A percentile compares a stretch with the other conserved stretches of the same genome.
Conservation (phyloP, 2,113 vertebrate genomes). For the Bothrops jararaca region DNA sequence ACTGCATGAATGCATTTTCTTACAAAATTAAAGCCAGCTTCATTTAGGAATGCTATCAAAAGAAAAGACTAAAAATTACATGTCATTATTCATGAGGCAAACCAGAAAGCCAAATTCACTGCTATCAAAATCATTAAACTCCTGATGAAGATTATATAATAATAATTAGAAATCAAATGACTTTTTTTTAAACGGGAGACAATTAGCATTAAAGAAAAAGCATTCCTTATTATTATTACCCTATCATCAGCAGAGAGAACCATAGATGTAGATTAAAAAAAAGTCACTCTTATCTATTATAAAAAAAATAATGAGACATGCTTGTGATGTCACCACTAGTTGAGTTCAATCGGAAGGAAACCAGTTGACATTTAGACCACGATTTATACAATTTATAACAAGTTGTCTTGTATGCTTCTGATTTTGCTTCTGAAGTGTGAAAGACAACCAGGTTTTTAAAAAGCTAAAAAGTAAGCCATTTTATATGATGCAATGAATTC, state of each 20-base stretch:
- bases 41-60: constrained; percentile 88
- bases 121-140: neutral
- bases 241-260: neutral
- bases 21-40: constrained; percentile 95
- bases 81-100: neutral
- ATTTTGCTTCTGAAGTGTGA: neutral
- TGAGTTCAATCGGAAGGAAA: neutral
- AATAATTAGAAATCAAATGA: neutral
- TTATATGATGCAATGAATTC: neutral
- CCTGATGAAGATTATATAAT: neutral
- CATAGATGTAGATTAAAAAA: neutral
- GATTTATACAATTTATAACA: neutral
- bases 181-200: neutral
- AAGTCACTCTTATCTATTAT: neutral
- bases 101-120: neutral
- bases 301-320: neutral
- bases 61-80: constrained; percentile 27
- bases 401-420: neutral
- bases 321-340: neutral
- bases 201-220: neutral
- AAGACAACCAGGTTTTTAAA: neutral
- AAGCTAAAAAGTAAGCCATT: neutral
- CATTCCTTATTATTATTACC: neutral
- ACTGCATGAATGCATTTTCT: constrained; percentile 91
- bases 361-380: neutral